phyloP scores from a whole-genome alignment of 92 coral and sea anemone species.

The Anthopleura xanthogrammica region DNA sequence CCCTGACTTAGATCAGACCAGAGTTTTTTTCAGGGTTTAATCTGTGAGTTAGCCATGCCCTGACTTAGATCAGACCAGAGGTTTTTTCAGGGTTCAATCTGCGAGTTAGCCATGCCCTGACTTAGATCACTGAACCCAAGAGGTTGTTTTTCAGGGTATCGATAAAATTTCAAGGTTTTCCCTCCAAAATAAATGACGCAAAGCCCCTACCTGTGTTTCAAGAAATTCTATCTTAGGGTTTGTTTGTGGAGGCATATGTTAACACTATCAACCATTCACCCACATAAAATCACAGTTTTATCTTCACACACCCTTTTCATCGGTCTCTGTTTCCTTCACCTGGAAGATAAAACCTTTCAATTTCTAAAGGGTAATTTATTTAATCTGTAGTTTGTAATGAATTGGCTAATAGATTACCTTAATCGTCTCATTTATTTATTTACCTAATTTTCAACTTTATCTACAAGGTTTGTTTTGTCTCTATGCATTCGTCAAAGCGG shows the following conservation, averaged over 20 bases:
- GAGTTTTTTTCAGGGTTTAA: no score
- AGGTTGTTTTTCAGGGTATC: no score
- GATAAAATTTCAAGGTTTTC: no score
- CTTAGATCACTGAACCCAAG: no score
- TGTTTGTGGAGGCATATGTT: background rate
- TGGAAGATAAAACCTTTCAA: background rate
- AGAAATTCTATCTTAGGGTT: background rate
- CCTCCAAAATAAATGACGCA: background rate
- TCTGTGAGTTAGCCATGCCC: no score
- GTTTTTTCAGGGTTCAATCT: no score
- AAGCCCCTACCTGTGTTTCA: background rate
- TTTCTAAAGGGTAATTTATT: background rate
- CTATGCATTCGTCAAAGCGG: background rate
- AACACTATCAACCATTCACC: background rate
- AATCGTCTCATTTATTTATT: background rate
- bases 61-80: no score
- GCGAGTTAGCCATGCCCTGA: no score
- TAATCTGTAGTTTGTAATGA: background rate
- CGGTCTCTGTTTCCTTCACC: background rate
- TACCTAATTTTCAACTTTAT: background rate
- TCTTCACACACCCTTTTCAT: background rate
- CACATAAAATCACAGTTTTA: background rate
- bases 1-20: no score
- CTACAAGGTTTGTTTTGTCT: background rate
- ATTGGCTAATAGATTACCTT: background rate